These are phyloP conservation scores for Chouioia cunea DNA, from an alignment of 2,888 invertebrate species.

Conservation along the genomic window DNA sequence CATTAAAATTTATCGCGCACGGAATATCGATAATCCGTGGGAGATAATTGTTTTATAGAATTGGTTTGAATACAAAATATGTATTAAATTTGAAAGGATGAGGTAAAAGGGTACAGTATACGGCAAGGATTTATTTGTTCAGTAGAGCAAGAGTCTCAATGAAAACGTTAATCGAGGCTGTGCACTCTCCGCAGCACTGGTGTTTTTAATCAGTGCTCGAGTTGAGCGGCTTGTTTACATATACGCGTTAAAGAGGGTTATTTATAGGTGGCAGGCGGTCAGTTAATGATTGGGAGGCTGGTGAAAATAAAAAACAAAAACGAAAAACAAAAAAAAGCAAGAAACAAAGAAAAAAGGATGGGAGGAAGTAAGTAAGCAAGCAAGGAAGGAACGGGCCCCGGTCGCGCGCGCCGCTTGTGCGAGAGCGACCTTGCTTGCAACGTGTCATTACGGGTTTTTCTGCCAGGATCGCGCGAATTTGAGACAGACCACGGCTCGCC, in stretches of 20 bases:
- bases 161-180: not conserved
- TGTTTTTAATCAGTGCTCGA: conserved; percentile 32
- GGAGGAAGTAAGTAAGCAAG: too few relatives aligned
- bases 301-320: not conserved
- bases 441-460: conserved; percentile 35
- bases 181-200: not conserved
- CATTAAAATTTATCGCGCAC: too few relatives aligned
- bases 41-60: too few relatives aligned
- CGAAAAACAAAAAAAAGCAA: too few relatives aligned
- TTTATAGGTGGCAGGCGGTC: conserved; percentile 24
- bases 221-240: conserved; percentile 33
- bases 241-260: conserved; percentile 31
- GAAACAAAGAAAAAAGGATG: too few relatives aligned
- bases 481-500: too few relatives aligned
- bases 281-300: not conserved
- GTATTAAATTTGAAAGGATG: conserved; percentile 12
- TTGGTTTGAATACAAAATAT: not conserved
- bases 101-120: conserved; percentile 20
- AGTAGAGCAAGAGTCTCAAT: too few relatives aligned
- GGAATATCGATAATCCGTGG: too few relatives aligned
- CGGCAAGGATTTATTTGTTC: too few relatives aligned
- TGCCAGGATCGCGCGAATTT: conserved; percentile 21
- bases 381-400: too few relatives aligned
- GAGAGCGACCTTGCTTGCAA: conserved; percentile 7
- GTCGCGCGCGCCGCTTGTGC: too few relatives aligned